Conservation (phyloP, 2,113 vertebrate species). For the Periophthalmodon schlosseri region DNA sequence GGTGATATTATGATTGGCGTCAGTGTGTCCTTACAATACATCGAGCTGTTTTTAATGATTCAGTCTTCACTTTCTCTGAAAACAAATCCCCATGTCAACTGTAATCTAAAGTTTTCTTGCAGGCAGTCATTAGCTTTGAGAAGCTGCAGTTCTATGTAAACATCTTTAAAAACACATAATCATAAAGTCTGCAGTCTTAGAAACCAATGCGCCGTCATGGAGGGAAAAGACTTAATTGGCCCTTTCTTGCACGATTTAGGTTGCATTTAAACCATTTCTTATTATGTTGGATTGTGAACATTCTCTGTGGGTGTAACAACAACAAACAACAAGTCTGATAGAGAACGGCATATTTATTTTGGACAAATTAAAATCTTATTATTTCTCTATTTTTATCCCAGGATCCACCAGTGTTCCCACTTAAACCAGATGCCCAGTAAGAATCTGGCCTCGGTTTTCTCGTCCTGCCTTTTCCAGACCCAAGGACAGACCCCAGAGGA, state of each 20-base stretch:
- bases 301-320: constrained; percentile 15
- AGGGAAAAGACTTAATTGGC: constrained; percentile 44
- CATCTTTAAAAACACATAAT: not conserved
- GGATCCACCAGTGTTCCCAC: constrained; percentile 92
- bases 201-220: not conserved
- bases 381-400: constrained; percentile 53
- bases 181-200: not conserved
- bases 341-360: not conserved
- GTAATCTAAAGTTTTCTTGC: not conserved
- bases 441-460: constrained; percentile 87
- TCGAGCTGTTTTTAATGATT: not conserved
- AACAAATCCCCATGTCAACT: not conserved
- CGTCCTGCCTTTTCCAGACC: constrained; percentile 93
- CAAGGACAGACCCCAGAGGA: constrained; percentile 87
- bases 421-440: constrained; percentile 89
- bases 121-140: not conserved
- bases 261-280: constrained; percentile 13
- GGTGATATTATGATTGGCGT: not conserved
- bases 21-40: not conserved
- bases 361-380: not conserved
- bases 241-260: constrained; percentile 48
- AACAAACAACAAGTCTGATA: constrained; percentile 6
- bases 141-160: constrained; percentile 3
- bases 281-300: constrained; percentile 5
- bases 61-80: not conserved